Evolutionary conservation across 2,888 invertebrate genomes (phyloP), one percentile per base, ranked within the genome.

Genomic region (Drepanosiphum platanoidis): DNA sequence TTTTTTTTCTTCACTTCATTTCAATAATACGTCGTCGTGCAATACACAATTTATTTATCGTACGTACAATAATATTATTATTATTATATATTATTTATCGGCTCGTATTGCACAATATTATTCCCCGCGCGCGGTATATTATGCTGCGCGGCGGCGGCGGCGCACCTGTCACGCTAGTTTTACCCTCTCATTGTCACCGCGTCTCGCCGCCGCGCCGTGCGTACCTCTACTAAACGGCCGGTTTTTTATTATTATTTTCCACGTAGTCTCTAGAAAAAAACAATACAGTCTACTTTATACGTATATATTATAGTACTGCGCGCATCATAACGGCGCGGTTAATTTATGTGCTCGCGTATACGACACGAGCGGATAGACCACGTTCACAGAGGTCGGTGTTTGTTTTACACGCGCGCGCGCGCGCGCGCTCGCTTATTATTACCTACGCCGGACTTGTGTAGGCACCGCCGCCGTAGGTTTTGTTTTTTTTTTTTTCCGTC

Each of bases 311-410:
- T 64, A 30, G 13, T 13, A 64, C 7, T 46, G n/a, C n/a, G n/a
- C n/a, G n/a, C n/a, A 15, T 18, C n/a, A 30, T 36, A 36, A 36
- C 61, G 36, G 22, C 32, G 1, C 7, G 78, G 64, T 78, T 78
- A 64, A 78, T 78, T 64, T 78, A 64, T 64, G 30, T 42, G 22
- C 27, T 36, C 30, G 34, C 61, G 30, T 27, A 58, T 22, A 8
- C 61, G 39, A 77, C 77, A 61, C 58, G 61, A 27, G 30, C 34
- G 39, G 27, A 42, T 42, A 42, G 42, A n/a, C n/a, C n/a, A n/a
- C 52, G 30, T 58, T 36, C 64, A n/a, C n/a, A 66, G 52, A 68
- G 79, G 46, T 79, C 46, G 42, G 15, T 74, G 46, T 79, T 79
- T 68, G 66, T 68, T 36, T 61, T 61, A 66, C 18, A 39, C 61